phyloP scores from a whole-genome alignment of 2,113 vertebrate genomes.

The Anarrhichthys ocellatus region DNA sequence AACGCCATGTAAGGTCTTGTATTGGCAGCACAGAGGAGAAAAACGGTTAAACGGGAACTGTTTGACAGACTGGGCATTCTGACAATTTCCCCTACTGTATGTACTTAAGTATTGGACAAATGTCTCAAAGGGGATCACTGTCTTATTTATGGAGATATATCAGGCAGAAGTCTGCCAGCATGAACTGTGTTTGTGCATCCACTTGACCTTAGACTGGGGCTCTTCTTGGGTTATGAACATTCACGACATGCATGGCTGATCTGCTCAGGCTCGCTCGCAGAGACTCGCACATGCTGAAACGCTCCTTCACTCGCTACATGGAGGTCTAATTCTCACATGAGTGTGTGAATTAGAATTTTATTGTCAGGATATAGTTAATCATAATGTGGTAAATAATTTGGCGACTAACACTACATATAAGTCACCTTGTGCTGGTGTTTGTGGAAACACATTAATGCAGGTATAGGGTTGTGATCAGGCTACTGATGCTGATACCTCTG shows the following conservation, averaged over 20 bases:
- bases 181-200: conserved; percentile 50
- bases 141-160: conserved; percentile 41
- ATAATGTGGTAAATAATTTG: background rate
- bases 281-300: conserved; percentile 1
- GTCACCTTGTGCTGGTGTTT: background rate
- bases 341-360: background rate
- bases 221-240: conserved; percentile 59
- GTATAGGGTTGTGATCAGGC: background rate
- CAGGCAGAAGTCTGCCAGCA: conserved; percentile 22
- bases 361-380: background rate
- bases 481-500: background rate
- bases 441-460: background rate
- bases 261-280: conserved; percentile 23
- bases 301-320: conserved; percentile 21
- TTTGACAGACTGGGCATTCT: background rate
- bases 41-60: background rate
- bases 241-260: conserved; percentile 50
- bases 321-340: conserved; percentile 51
- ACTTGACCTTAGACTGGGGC: conserved; percentile 64
- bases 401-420: background rate
- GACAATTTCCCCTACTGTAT: conserved; percentile 2
- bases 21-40: background rate
- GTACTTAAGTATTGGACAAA: background rate
- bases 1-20: background rate
- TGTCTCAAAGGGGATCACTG: background rate